Percentiles rank a stretch among this genome's conserved stretches.
Evolutionary conservation across 2,888 invertebrate genomes (phyloP).

Genomic region (Monochamus alternatus): DNA sequence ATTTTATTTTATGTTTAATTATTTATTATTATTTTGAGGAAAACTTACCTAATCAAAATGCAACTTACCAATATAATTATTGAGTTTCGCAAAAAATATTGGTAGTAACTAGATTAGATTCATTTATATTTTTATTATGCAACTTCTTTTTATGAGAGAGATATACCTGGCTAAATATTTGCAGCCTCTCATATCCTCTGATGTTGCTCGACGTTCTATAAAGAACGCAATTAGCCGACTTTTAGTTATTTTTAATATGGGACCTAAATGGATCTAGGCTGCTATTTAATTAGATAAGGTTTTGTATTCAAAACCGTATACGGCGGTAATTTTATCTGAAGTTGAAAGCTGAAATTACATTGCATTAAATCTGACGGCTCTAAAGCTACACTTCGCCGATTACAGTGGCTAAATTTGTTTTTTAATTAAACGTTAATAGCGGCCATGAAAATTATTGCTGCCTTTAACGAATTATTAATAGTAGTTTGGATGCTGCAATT

Average conservation of each 20-base stretch:
- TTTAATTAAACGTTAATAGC: slow-evolving; percentile 12
- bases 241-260: background rate
- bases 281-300: slow-evolving; percentile 20
- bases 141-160: too few relatives aligned
- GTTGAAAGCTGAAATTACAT: slow-evolving; percentile 17
- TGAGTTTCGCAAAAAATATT: too few relatives aligned
- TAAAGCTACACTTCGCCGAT: background rate
- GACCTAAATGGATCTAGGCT: background rate
- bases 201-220: too few relatives aligned
- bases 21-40: too few relatives aligned
- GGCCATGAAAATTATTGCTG: slow-evolving; percentile 7
- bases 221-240: too few relatives aligned
- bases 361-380: slow-evolving; percentile 18
- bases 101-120: too few relatives aligned
- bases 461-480: slow-evolving; percentile 1
- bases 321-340: slow-evolving; percentile 18
- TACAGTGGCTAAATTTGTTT: background rate
- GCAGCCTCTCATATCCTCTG: too few relatives aligned
- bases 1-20: too few relatives aligned
- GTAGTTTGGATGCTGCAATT: slow-evolving; percentile 13
- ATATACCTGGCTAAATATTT: too few relatives aligned
- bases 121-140: too few relatives aligned
- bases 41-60: too few relatives aligned
- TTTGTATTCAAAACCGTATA: background rate
- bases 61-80: too few relatives aligned